phyloP scores from a whole-genome alignment of 2,113 vertebrate species.

The Rhineura floridana region DNA sequence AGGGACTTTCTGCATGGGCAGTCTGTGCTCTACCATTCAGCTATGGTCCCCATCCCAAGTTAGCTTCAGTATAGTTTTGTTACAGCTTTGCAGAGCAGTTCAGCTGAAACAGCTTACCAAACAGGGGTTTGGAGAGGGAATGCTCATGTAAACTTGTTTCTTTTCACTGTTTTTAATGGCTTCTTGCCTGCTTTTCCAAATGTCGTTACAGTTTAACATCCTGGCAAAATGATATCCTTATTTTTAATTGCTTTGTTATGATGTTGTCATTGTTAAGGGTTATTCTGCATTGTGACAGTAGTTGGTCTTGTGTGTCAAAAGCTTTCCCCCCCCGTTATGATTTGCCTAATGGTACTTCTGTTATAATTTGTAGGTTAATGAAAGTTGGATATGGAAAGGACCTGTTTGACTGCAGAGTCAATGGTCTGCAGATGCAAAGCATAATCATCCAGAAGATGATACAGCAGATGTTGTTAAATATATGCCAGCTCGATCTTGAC shows the following conservation, averaged over 20 bases:
- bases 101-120: neutral
- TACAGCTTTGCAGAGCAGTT: neutral
- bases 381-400: constrained; percentile 71
- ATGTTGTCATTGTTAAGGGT: constrained; percentile 54
- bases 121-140: neutral
- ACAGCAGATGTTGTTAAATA: constrained; percentile 55
- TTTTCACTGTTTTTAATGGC: neutral
- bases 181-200: neutral
- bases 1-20: too few relatives aligned
- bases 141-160: neutral
- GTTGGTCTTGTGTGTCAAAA: constrained; percentile 64
- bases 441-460: constrained; percentile 57
- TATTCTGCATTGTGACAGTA: constrained; percentile 44
- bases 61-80: neutral
- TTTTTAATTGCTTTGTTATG: constrained; percentile 33
- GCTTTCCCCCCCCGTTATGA: constrained; percentile 67
- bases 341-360: constrained; percentile 73
- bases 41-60: neutral
- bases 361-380: constrained; percentile 72
- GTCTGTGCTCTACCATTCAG: neutral
- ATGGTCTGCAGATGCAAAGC: constrained; percentile 65
- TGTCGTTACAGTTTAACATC: constrained; percentile 7
- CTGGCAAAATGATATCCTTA: constrained; percentile 41
- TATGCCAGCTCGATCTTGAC: constrained; percentile 64
- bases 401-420: constrained; percentile 70